Base-by-base conservation (phyloP, 2,888 invertebrate genomes). In the Zonitis immaculata region DNA sequence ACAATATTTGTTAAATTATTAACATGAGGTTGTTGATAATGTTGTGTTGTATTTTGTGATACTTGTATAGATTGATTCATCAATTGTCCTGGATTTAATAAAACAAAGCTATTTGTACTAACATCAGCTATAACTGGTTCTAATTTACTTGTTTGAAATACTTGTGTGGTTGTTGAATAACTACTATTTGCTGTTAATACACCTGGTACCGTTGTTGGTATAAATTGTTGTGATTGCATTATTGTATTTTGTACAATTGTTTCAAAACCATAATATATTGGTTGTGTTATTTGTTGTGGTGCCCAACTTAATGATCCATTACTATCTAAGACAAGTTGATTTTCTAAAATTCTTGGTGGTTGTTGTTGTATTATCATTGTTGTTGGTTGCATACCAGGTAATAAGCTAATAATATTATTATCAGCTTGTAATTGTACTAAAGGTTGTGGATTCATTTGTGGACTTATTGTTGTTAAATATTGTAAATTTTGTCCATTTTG, bases 241-340 rank as follows among this genome's bases (percentile, higher is more conserved):
- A 91, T 89, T 4, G 91, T 91, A 67, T 91, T 91, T 73, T 90
- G 90, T 2, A 91, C 91, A 49, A 91, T 90, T 0, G 91, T 91
- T 76, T 91, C 91, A 58, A 91, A 78, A 1, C 90, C 90, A 65
- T 90, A 90, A 66, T 89, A 89, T 66, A 91, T 85, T 4, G 89
- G 89, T 64, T 88, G 88, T 12, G 85, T 85, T 9, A 65, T 59
- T 3, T 62, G 58, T 46, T 65, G 57, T 16, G 47, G 50, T n/a
- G 66, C 56, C 74, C 74, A 76, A 43, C 73, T 67, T 54, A 76
- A 64, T 6, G 75, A 71, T 18, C 75, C 75, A 50, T 73, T 76
- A 55, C 71, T 70, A 56, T 75, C 76, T 26, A 75, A 61, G 18
- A 75, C 69, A 45, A 75, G 58, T 54, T 75, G 74, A 54, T 74